Conservation (phyloP, 1,140 invertebrate species). For the Drosophila lacertosa region DNA sequence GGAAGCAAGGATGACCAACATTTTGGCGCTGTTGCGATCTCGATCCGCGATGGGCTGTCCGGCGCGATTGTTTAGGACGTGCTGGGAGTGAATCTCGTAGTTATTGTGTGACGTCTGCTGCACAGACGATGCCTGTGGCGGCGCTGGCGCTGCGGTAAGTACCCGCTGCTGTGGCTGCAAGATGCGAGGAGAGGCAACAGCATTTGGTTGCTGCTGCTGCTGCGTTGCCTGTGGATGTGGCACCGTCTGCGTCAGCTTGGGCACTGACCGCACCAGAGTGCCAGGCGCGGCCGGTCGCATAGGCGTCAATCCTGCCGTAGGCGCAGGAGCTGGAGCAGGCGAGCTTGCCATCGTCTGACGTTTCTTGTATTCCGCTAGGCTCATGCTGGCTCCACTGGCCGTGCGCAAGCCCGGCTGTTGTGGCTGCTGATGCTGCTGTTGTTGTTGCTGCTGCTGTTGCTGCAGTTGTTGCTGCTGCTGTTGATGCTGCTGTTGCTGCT, state of each 20-base stretch:
- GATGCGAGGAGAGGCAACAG: conserved; percentile 7
- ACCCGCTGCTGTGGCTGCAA: conserved; percentile 25
- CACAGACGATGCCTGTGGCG: conserved; percentile 60
- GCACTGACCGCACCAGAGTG: conserved; percentile 49
- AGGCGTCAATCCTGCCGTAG: conserved; percentile 22
- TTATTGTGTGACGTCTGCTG: conserved; percentile 80
- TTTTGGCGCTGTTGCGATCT: conserved; percentile 88
- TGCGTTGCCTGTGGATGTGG: conserved; percentile 30
- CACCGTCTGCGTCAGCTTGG: conserved; percentile 42
- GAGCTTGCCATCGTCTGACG: conserved; percentile 53
- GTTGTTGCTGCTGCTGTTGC: conserved; percentile 31
- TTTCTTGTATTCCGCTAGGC: conserved; percentile 72
- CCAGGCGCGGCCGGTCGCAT: conserved; percentile 36
- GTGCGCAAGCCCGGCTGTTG: conserved; percentile 48
- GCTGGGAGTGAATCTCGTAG: conserved; percentile 81
- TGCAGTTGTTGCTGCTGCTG: conserved; percentile 30
- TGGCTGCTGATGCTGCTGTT: conserved; percentile 17
- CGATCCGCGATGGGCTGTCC: conserved; percentile 70
- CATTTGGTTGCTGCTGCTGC: conserved; percentile 20
- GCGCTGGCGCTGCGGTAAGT: conserved; percentile 4
- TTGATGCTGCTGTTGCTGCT: conserved; percentile 20
- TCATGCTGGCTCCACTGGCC: conserved; percentile 66
- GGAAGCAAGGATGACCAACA: conserved; percentile 89
- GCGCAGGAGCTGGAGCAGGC: conserved; percentile 17
- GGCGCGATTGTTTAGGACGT: conserved; percentile 76